Evolutionary conservation across 2,797 vertebrate genomes (phyloP).

Genomic region (Danio aesculapii): DNA sequence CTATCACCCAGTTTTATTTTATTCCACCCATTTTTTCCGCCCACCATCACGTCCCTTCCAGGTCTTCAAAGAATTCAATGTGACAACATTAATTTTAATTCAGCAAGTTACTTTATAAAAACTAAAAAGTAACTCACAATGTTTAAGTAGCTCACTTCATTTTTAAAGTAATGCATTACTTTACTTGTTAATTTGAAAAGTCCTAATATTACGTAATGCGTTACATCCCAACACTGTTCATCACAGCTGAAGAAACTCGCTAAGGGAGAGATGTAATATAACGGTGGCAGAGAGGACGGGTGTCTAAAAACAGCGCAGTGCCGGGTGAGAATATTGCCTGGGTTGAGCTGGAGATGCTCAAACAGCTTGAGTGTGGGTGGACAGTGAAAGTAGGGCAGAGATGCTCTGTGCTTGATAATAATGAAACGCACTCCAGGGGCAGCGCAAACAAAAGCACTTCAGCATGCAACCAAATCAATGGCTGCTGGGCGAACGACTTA

Average conservation of each 20-base stretch:
- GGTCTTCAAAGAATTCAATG: too few species aligned
- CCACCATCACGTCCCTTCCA: too few species aligned
- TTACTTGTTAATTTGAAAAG: too few species aligned
- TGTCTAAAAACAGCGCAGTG: conserved; percentile 25
- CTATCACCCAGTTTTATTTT: too few species aligned
- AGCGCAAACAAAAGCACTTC: conserved; percentile 15
- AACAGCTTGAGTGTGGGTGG: conserved; percentile 78
- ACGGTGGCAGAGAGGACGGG: not conserved
- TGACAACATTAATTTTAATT: too few species aligned
- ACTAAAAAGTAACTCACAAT: too few species aligned
- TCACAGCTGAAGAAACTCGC: not conserved
- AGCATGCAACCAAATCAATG: conserved; percentile 9
- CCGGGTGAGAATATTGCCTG: conserved; percentile 23
- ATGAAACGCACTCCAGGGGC: conserved; percentile 31
- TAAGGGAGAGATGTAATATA: not conserved
- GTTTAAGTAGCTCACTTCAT: too few species aligned
- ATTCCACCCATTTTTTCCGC: too few species aligned
- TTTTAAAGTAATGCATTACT: too few species aligned
- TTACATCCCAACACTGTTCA: too few species aligned
- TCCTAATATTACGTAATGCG: too few species aligned
- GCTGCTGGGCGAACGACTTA: conserved; percentile 4
- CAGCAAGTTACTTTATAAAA: too few species aligned
- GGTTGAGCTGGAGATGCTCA: conserved; percentile 55
- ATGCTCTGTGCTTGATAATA: conserved; percentile 55
- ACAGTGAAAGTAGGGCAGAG: conserved; percentile 71